Conservation (phyloP, 2,888 invertebrate species). For the Orchesellides sinensis region DNA sequence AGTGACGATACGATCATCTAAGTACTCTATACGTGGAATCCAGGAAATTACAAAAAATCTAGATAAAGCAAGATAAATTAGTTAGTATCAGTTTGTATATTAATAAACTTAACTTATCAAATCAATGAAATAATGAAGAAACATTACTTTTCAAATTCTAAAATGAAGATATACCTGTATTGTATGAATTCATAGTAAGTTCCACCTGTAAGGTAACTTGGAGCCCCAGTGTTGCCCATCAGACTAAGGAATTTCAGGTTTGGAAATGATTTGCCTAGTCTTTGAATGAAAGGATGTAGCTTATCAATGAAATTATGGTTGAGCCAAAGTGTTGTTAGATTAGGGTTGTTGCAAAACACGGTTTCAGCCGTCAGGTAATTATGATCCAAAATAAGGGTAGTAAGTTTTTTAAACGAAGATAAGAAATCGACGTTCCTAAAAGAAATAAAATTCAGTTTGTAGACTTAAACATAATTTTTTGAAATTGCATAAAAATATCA, state of each 20-base stretch:
- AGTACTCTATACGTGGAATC: conserved; percentile 83
- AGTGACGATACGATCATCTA: conserved; percentile 86
- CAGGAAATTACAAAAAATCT: conserved; percentile 87
- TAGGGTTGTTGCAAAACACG: conserved; percentile 83
- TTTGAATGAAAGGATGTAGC: conserved; percentile 85
- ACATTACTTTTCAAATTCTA: not conserved
- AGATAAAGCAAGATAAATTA: not conserved
- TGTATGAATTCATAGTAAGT: conserved; percentile 86
- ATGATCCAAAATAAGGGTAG: conserved; percentile 88
- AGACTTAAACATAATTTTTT: too few species aligned
- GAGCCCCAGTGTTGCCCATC: conserved; percentile 91
- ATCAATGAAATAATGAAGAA: not conserved
- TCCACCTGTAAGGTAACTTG: conserved; percentile 86
- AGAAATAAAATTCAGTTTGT: not conserved
- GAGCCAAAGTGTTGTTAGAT: conserved; percentile 86
- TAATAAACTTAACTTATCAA: not conserved
- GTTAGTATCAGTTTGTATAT: not conserved
- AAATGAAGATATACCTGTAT: conserved; percentile 82
- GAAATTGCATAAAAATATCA: not conserved
- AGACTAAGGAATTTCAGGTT: conserved; percentile 86
- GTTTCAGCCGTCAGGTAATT: conserved; percentile 86
- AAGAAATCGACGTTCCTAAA: conserved; percentile 85
- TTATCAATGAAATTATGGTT: conserved; percentile 80
- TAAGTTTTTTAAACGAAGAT: conserved; percentile 84
- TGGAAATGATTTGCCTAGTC: conserved; percentile 84